phyloP scores from a whole-genome alignment of 2,113 vertebrate genomes.

The Toxotes jaculatrix region DNA sequence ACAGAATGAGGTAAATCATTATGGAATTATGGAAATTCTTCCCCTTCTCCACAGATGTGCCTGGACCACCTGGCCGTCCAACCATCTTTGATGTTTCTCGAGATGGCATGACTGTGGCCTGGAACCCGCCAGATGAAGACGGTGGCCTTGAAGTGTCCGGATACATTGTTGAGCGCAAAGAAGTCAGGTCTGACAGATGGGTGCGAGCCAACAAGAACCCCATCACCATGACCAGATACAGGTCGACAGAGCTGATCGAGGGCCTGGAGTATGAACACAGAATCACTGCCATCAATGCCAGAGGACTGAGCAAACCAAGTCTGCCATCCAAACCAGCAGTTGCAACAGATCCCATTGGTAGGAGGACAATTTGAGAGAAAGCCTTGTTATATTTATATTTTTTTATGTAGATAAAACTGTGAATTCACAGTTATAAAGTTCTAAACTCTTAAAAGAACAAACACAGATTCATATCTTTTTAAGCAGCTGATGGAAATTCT shows the following conservation, averaged over 20 bases:
- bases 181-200: slow-evolving; percentile 96
- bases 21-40: slow-evolving; percentile 18
- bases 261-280: slow-evolving; percentile 98
- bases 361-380: slow-evolving; percentile 42
- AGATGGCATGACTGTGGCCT: slow-evolving; percentile 97
- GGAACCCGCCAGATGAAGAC: slow-evolving; percentile 95
- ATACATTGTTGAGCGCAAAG: slow-evolving; percentile 98
- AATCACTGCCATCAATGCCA: slow-evolving; percentile 93
- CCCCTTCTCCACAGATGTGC: slow-evolving; percentile 84
- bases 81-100: slow-evolving; percentile 93
- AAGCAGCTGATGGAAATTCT: not conserved
- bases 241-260: slow-evolving; percentile 95
- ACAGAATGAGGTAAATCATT: not conserved
- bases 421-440: not conserved
- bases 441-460: not conserved
- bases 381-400: not conserved
- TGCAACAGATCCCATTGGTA: slow-evolving; percentile 97
- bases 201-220: slow-evolving; percentile 96
- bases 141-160: slow-evolving; percentile 95
- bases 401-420: not conserved
- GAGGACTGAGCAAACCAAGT: slow-evolving; percentile 95
- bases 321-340: slow-evolving; percentile 92
- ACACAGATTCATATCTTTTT: not conserved
- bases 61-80: slow-evolving; percentile 94
- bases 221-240: slow-evolving; percentile 98